Conservation (phyloP, 2,797 vertebrate genomes). For the Vespertilio murinus region DNA sequence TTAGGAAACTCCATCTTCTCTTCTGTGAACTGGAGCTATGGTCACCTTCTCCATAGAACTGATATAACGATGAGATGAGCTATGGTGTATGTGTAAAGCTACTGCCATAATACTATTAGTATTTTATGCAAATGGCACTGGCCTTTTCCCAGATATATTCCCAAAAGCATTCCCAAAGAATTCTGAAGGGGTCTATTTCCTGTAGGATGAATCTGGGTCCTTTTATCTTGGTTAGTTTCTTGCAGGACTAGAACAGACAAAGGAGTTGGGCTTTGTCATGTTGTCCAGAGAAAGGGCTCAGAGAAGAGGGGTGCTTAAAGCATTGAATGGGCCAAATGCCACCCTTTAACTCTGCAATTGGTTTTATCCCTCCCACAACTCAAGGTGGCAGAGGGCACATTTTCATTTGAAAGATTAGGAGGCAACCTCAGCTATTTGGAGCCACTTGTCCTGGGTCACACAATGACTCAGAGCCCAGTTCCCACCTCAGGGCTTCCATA, state of each 20-base stretch:
- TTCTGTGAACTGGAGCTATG: not conserved
- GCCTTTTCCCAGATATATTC: not conserved
- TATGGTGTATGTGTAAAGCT: not conserved
- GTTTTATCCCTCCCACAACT: not conserved
- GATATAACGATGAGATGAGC: constrained; percentile 14
- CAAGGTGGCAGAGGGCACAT: not conserved
- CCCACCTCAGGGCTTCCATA: not conserved
- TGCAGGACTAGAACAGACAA: not conserved
- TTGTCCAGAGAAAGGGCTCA: not conserved
- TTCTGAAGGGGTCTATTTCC: constrained; percentile 41
- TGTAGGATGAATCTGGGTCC: not conserved
- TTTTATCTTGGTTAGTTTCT: not conserved
- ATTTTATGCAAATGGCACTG: constrained; percentile 61
- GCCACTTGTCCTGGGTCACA: not conserved
- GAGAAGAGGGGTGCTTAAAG: not conserved
- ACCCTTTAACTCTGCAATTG: not conserved
- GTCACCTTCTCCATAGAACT: not conserved
- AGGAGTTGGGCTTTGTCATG: not conserved
- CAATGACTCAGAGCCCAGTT: constrained; percentile 14
- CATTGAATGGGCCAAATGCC: not conserved
- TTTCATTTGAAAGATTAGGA: constrained; percentile 37
- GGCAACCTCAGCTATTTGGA: not conserved
- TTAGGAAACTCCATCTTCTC: constrained; percentile 29
- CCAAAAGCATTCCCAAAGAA: constrained; percentile 20
- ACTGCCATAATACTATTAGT: not conserved